Evolutionary conservation across 2,113 vertebrate genomes (phyloP), one percentile per base, ranked within the genome.

Genomic region (Tenrec ecaudatus): DNA sequence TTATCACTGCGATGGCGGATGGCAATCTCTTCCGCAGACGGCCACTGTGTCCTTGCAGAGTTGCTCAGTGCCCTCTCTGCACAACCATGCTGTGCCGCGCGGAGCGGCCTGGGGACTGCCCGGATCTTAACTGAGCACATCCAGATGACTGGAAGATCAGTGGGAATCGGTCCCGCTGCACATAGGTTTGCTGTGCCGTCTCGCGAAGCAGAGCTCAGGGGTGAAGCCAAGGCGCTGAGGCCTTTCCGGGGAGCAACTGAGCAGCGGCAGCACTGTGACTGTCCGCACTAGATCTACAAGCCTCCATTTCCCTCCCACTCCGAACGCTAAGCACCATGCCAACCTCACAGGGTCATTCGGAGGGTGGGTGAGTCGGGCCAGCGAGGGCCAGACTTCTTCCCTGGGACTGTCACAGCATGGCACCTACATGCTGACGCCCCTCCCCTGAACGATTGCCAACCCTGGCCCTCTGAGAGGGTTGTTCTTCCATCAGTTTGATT

Each of bases 381-480:
- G 58, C 4, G 2, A 2, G 17, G 17, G 2, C 43, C 3, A 31
- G 62, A 31, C n/a, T 7, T 19, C 6, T 58, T 62, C 68, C 38
- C 53, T 5, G 27, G 9, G 6, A 22, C 12, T 22, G 10, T 14
- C 14, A 29, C 38, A 36, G 47, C 33, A 25, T 29, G 27, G 12
- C 2, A 31, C 15, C 47, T 20, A 0, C n/a, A 0, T 33, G n/a
- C 76, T 7, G 62, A 53, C 1, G 1, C 15, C 16, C 2, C 38
- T 22, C 11, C 11, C 0, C 9, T 53, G 38, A 81, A 12, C 0
- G 25, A 27, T 0, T 19, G 53, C 69, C 15, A 78, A 36, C 9
- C 33, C 22, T 31, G 23, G 47, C 2, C 12, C 47, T 53, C 47
- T 10, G 47, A 53, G 6, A 53, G 47, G 47, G 9, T 14, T 53